Percentiles rank a stretch among this genome's conserved stretches.
These are phyloP conservation scores for Athene cunicularia DNA, from an alignment of 2,113 vertebrate species.

Conservation along the genomic window DNA sequence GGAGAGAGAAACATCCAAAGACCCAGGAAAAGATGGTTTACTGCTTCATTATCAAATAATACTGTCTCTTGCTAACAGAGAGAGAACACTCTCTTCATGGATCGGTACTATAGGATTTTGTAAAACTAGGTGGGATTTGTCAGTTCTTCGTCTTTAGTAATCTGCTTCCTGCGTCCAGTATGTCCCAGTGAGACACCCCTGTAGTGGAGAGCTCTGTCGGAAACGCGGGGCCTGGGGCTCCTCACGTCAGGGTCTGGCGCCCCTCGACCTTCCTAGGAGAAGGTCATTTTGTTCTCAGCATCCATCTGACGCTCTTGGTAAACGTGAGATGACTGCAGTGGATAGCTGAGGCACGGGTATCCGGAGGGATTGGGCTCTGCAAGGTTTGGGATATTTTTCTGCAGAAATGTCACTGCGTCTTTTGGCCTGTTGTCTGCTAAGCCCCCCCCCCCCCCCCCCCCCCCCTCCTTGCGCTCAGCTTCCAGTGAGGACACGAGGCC, in stretches of 20 bases:
- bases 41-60: not conserved
- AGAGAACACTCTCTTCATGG: not conserved
- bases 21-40: not conserved
- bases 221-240: not conserved
- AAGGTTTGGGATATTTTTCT: not conserved
- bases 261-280: not conserved
- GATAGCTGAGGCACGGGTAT: not conserved
- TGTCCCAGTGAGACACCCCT: not conserved
- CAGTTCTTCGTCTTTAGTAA: not conserved
- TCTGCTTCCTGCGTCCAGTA: not conserved
- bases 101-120: not conserved
- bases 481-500: not conserved
- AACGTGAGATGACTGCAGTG: not conserved
- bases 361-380: not conserved
- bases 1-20: not conserved
- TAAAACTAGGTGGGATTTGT: not conserved
- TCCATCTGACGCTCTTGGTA: not conserved
- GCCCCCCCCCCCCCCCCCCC: rapidly evolving
- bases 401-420: not conserved
- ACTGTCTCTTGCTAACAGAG: not conserved
- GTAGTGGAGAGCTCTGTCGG: not conserved
- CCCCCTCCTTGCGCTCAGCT: rapidly evolving
- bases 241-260: not conserved
- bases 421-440: not conserved
- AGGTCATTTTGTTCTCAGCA: not conserved